Base-by-base conservation (phyloP, 92 coral and sea anemone species). In the Paragorgia papillata region DNA sequence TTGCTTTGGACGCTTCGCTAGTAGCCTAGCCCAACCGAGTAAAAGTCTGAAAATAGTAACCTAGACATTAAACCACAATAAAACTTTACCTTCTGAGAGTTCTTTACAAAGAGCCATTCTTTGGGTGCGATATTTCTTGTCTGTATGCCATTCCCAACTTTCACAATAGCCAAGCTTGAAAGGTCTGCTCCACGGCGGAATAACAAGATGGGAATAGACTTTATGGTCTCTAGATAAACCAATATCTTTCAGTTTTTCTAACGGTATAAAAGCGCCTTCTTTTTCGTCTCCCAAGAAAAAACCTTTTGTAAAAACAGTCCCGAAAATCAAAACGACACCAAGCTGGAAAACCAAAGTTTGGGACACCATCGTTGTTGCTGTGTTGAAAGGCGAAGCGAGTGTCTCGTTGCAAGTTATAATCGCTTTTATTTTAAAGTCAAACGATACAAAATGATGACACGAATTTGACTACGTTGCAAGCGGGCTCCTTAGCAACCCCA, bases 121-220 rank as follows among this genome's bases (percentile, higher is more conserved):
- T 49, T 82, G 87, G 10, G 89, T 92, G 30, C 98, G 82, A 79
- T 94, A 94, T 79, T 90, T 91, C 79, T 85, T 87, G 51, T 94
- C 98, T 10, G 98, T 94, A 69, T 91, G 89, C 98, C 98, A 94
- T 82, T 94, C 98, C 98, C 98, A 94, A 68, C 98, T 94, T 28
- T 65, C 76, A 57, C 98, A 94, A 67, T 94, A 94, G 8, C 98
- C 98, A 26, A 87, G 90, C 32, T 94, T 94, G 66, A 94, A 94
- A 0, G 98, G 97, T 56, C 98, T 62, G 43, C 88, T 91, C 98
- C 98, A 94, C 0, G 98, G 98, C 1, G 97, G 97, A 39, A 94
- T 94, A 0, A 94, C 98, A 4, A 94, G 55, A 87, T 94, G 98
- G 10, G 98, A 81, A 54, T 86, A 91, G 12, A 94, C 86, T 39